Evolutionary conservation across 2,113 vertebrate genomes (phyloP).

Genomic region (Perca flavescens): DNA sequence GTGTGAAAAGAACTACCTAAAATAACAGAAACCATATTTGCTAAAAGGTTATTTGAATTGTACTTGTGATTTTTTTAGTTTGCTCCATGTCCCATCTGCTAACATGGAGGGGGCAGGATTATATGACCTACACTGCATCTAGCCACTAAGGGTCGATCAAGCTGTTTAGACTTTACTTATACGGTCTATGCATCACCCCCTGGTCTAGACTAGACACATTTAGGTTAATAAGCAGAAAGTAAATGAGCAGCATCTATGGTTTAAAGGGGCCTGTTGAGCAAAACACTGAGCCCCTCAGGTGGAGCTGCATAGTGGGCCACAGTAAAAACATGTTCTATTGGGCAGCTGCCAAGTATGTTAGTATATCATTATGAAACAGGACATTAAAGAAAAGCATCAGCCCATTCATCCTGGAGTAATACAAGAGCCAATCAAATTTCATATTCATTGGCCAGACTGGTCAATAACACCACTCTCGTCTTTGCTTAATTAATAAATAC

Average conservation of each 20-base stretch:
- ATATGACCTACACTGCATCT: too few species aligned
- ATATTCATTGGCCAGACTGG: neutral
- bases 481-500: conserved; percentile 31
- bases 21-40: too few species aligned
- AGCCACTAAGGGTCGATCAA: too few species aligned
- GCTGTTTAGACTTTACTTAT: too few species aligned
- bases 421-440: neutral
- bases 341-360: neutral
- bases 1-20: too few species aligned
- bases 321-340: neutral
- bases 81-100: too few species aligned
- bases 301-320: neutral
- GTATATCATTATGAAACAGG: neutral
- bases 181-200: too few species aligned
- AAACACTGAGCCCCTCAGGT: neutral
- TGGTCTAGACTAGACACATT: neutral
- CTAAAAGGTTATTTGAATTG: too few species aligned
- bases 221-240: neutral
- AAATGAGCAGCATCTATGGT: neutral
- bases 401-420: neutral
- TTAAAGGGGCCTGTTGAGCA: neutral
- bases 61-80: too few species aligned
- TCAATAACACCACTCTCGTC: conserved; percentile 23
- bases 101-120: too few species aligned
- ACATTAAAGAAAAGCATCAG: neutral